Percentiles rank a stretch among this genome's conserved stretches.
Evolutionary conservation across 2,797 vertebrate genomes (phyloP).

Genomic region (Sebastes trivittatus): DNA sequence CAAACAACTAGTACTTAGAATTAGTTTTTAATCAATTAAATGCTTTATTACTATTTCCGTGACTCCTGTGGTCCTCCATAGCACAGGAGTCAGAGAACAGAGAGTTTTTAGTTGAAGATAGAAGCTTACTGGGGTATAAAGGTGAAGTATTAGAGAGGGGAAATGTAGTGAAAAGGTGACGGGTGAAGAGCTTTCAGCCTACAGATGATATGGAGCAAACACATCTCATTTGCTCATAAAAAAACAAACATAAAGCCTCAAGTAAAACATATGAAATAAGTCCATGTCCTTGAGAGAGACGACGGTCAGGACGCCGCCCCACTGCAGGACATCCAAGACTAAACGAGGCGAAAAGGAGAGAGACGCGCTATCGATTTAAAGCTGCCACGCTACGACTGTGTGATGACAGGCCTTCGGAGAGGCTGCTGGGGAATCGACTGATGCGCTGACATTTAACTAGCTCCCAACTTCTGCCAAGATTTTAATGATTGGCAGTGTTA

Average conservation of each 20-base stretch:
- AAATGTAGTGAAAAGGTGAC: not conserved
- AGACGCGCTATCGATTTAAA: constrained; percentile 38
- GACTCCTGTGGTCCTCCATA: too few species aligned
- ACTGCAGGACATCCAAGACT: constrained; percentile 1
- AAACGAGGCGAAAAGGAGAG: constrained; percentile 26
- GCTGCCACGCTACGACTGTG: constrained; percentile 40
- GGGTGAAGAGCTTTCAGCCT: not conserved
- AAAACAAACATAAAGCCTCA: not conserved
- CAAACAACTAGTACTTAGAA: too few species aligned
- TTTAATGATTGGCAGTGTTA: constrained; percentile 31
- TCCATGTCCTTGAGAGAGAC: constrained; percentile 18
- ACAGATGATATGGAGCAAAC: not conserved
- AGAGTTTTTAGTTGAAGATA: not conserved
- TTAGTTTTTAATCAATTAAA: too few species aligned
- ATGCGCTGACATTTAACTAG: constrained; percentile 38
- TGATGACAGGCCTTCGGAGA: constrained; percentile 49
- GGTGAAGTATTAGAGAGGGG: too few species aligned
- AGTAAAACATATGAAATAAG: not conserved
- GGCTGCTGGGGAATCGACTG: constrained; percentile 32
- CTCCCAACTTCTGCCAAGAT: constrained; percentile 35
- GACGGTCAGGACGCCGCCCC: not conserved
- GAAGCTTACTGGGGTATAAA: not conserved
- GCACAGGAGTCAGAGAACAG: too few species aligned
- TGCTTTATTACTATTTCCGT: too few species aligned
- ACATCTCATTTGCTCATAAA: not conserved